These are phyloP conservation scores for Dasyurus viverrinus DNA, from an alignment of 2,113 vertebrate genomes.

Conservation along the genomic window DNA sequence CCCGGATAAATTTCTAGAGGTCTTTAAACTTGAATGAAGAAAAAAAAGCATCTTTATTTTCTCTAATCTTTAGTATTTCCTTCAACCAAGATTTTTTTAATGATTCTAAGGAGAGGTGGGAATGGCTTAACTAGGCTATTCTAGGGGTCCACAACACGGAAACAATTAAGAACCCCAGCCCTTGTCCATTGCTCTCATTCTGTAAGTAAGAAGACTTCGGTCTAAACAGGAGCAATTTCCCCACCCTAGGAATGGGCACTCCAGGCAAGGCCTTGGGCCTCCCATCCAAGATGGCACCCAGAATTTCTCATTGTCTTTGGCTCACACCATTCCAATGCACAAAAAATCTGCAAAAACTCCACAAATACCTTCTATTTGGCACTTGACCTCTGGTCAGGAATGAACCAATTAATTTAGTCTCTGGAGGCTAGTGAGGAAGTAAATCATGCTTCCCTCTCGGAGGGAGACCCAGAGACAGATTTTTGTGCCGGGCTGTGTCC, in stretches of 20 bases:
- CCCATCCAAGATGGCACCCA: neutral
- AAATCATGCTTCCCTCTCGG: neutral
- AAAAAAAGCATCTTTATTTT: neutral
- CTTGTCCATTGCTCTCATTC: neutral
- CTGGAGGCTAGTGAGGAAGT: neutral
- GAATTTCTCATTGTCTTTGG: neutral
- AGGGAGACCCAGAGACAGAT: neutral
- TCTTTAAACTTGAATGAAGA: neutral
- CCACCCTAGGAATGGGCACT: neutral
- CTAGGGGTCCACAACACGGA: neutral
- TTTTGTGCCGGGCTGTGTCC: neutral
- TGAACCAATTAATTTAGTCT: slow-evolving; percentile 13
- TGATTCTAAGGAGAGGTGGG: neutral
- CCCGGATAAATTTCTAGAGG: too few relatives aligned
- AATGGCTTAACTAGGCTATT: neutral
- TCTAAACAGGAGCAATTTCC: neutral
- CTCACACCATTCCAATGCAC: neutral
- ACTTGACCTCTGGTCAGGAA: neutral
- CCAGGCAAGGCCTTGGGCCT: neutral
- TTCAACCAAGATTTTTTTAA: neutral
- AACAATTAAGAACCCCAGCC: neutral
- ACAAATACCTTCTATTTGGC: neutral
- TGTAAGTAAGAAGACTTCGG: neutral
- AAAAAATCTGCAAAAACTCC: neutral
- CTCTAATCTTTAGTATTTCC: neutral